Base-by-base conservation (phyloP, 2,797 vertebrate species). In the Adelosebastes latens region DNA sequence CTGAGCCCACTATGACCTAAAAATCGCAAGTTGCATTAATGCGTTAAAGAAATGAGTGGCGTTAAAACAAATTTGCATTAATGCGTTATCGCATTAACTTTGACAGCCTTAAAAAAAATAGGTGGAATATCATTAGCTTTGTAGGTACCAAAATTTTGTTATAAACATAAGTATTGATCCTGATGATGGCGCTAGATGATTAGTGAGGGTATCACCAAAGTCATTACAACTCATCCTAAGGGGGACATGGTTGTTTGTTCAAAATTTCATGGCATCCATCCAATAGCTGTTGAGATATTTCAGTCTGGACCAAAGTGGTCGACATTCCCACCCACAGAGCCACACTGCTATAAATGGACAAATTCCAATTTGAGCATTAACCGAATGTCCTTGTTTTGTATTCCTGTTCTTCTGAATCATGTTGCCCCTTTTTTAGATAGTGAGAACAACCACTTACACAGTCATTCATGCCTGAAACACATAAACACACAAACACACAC, bases 401-500 rank as follows among this genome's bases (percentile, higher is more conserved):
- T 25, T 75, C 16, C 27, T 16, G 10, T 16, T 31, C 4, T 49
- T 67, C 36, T 71, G 36, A 60, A 67, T 70, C 27, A 53, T 27
- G 7, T 31, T 49, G 46, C n/a, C 2, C 18, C 10, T 25, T 36
- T 66, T 63, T 46, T 7, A 9, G 6, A 46, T 5, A 10, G 34
- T 62, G 29, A 34, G 4, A 46, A 70, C 25, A 73, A 70, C 10
- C 42, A 61, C 12, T 36, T 16, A 58, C 31, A 63, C 20, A 59
- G 16, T 32, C 18, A 55, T 22, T 39, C 59, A 61, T 25, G 46
- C 27, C 18, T 67, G 42, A 55, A 56, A 82, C 25, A 71, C 52
- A 72, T n/a, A 10, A 71, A 52, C 31, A 72, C 63, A 61, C 42
- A 67, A n/a, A 31, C 25, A 75, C 70, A 62, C 39, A 39, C 52